phyloP scores from a whole-genome alignment of 2,797 vertebrate species.

The Pseudomugil tenellus region DNA sequence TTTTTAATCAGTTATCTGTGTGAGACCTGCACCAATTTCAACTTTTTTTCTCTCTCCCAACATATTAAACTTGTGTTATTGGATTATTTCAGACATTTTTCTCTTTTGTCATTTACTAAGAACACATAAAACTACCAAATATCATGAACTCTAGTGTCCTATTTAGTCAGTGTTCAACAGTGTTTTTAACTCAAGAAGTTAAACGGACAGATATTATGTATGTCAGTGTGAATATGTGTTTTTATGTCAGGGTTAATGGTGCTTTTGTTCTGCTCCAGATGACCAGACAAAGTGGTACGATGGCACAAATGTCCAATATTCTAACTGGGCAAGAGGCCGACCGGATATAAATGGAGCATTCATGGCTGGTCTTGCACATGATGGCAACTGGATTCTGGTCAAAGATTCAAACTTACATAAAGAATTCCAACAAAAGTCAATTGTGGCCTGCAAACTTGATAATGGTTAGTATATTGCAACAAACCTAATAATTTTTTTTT shows the following conservation, averaged over 20 bases:
- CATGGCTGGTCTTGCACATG: slow-evolving; percentile 86
- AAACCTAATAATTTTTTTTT: not conserved
- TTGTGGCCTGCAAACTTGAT: slow-evolving; percentile 94
- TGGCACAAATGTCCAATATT: slow-evolving; percentile 88
- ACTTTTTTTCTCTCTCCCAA: not conserved
- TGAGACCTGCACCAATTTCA: not conserved
- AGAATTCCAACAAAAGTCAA: slow-evolving; percentile 84
- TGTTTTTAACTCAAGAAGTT: not conserved
- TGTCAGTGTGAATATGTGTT: not conserved
- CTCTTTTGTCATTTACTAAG: not conserved
- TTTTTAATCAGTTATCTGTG: not conserved
- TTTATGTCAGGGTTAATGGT: slow-evolving; percentile 4
- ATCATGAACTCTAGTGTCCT: not conserved
- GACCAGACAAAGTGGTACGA: slow-evolving; percentile 89
- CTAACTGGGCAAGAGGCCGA: slow-evolving; percentile 90
- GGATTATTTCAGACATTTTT: not conserved
- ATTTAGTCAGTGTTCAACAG: not conserved
- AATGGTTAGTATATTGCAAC: slow-evolving; percentile 76
- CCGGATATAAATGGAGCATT: slow-evolving; percentile 80
- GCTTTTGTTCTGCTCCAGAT: slow-evolving; percentile 55
- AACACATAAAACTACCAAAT: not conserved
- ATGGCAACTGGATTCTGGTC: slow-evolving; percentile 87
- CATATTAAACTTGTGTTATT: not conserved
- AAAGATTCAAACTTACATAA: slow-evolving; percentile 56
- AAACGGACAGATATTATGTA: not conserved